Conservation (phyloP, 1,140 invertebrate species). For the Zeugodacus cucurbitae region DNA sequence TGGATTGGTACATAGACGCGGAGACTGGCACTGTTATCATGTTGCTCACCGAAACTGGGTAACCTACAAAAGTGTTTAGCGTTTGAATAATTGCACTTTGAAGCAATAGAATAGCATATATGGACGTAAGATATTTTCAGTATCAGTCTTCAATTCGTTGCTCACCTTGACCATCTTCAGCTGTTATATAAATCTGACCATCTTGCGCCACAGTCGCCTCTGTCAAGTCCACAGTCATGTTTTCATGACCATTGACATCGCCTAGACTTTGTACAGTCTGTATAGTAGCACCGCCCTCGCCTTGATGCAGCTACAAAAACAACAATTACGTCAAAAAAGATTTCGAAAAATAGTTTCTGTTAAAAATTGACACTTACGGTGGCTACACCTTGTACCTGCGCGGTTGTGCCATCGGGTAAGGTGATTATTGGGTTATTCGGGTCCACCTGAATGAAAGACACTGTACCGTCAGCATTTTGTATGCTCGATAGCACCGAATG, state of each 20-base stretch:
- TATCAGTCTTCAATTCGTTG: neutral
- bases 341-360: neutral
- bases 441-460: slow-evolving; percentile 96
- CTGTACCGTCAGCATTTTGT: slow-evolving; percentile 95
- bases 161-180: slow-evolving; percentile 91
- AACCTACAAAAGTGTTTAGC: slow-evolving; percentile 68
- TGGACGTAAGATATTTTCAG: too few species aligned
- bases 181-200: slow-evolving; percentile 94
- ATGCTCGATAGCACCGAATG: slow-evolving; percentile 95
- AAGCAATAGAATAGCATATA: too few species aligned
- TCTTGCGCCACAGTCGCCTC: slow-evolving; percentile 90
- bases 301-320: slow-evolving; percentile 77
- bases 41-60: slow-evolving; percentile 88
- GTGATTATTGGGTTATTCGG: slow-evolving; percentile 94
- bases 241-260: slow-evolving; percentile 73
- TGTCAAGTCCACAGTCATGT: slow-evolving; percentile 85
- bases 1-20: slow-evolving; percentile 95
- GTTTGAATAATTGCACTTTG: neutral
- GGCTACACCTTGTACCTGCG: slow-evolving; percentile 90
- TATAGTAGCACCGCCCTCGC: slow-evolving; percentile 76
- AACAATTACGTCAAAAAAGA: neutral
- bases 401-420: slow-evolving; percentile 94
- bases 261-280: slow-evolving; percentile 80
- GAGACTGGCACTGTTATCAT: slow-evolving; percentile 96
- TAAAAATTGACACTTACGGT: slow-evolving; percentile 71